A percentile compares a stretch with the other conserved stretches of the same genome.
Conservation (phyloP, 2,113 vertebrate genomes). For the Oreotragus oreotragus region DNA sequence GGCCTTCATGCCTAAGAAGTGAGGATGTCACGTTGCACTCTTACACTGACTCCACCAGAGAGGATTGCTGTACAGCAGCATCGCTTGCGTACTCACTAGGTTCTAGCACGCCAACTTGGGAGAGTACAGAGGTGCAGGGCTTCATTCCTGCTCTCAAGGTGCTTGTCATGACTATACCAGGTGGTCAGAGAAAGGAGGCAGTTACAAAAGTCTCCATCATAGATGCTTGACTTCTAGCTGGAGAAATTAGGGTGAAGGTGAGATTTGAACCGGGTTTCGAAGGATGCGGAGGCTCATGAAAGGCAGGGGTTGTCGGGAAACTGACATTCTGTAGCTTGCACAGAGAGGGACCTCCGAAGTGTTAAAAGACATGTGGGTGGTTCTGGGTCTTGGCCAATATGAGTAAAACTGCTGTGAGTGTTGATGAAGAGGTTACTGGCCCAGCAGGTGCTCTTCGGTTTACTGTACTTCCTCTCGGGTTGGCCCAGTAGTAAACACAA, state of each 20-base stretch:
- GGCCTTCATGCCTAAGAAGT: not conserved
- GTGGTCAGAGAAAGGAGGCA: not conserved
- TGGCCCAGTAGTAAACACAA: not conserved
- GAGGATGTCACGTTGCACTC: not conserved
- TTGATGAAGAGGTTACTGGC: not conserved
- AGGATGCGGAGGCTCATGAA: not conserved
- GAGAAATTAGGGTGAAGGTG: not conserved
- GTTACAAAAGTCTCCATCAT: not conserved
- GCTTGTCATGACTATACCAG: not conserved
- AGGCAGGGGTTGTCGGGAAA: not conserved
- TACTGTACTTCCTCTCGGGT: not conserved
- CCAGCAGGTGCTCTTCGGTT: not conserved
- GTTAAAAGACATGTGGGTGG: not conserved
- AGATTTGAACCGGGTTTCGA: not conserved
- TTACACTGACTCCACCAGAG: not conserved
- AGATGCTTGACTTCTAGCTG: not conserved
- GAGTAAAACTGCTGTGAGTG: not conserved
- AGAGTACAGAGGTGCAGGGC: not conserved
- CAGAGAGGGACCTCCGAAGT: not conserved
- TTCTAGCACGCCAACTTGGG: rapidly evolving
- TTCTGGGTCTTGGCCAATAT: not conserved
- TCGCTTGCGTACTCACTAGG: not conserved
- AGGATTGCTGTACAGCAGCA: not conserved
- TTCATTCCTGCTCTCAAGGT: rapidly evolving
- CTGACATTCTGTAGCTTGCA: not conserved